A percentile compares a stretch with the other conserved stretches of the same genome.
Evolutionary conservation across 2,888 invertebrate species (phyloP).

Genomic region (Pterostichus madidus): DNA sequence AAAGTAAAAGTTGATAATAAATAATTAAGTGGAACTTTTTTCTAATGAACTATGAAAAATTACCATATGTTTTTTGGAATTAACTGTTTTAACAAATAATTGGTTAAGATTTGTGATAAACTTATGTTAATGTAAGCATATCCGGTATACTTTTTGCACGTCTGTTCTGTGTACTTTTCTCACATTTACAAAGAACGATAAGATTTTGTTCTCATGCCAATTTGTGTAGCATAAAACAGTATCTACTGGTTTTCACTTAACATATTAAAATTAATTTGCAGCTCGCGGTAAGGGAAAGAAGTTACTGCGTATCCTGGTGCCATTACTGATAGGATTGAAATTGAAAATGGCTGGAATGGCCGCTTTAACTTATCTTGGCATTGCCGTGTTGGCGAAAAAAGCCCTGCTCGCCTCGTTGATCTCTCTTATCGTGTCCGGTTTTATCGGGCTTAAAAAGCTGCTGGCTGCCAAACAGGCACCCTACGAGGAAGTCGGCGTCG

Average conservation of each 20-base stretch:
- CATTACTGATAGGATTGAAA: conserved; percentile 81
- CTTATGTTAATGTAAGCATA: conserved; percentile 46
- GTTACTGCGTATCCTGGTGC: conserved; percentile 79
- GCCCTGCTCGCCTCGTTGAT: conserved; percentile 81
- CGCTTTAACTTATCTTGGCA: conserved; percentile 80
- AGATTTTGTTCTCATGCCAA: conserved; percentile 47
- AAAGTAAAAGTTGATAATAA: conserved; percentile 44
- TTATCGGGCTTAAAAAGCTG: conserved; percentile 73
- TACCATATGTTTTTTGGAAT: conserved; percentile 13
- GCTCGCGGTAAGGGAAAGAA: conserved; percentile 81
- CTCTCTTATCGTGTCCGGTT: conserved; percentile 81
- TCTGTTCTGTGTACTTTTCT: conserved; percentile 41
- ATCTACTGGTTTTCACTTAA: background rate
- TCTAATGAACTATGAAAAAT: background rate
- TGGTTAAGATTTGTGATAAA: conserved; percentile 18
- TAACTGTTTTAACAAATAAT: conserved; percentile 8
- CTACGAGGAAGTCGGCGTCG: conserved; percentile 70
- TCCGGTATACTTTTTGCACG: conserved; percentile 48
- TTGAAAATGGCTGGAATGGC: conserved; percentile 80
- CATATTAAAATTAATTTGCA: conserved; percentile 69
- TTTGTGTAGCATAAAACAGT: conserved; percentile 34
- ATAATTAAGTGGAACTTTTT: background rate
- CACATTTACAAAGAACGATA: conserved; percentile 53
- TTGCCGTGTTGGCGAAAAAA: conserved; percentile 83
- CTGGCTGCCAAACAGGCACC: conserved; percentile 70